Evolutionary conservation across 2,888 invertebrate species (phyloP).

Genomic region (Diplazon laetatorius): DNA sequence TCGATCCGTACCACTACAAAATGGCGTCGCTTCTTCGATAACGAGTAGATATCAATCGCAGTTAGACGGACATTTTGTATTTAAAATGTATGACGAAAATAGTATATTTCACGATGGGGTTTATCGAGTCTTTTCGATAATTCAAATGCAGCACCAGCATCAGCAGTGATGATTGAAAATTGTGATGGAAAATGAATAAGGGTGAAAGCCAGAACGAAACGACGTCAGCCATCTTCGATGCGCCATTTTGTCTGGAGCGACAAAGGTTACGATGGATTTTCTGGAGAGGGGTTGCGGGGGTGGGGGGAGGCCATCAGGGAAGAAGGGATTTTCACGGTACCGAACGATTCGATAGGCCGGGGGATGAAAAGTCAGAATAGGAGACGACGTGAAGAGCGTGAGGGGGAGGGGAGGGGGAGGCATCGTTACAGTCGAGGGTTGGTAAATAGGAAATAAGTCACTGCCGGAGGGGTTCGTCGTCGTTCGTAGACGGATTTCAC

Average conservation of each 20-base stretch:
- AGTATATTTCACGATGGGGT: too few relatives aligned
- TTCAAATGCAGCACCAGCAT: constrained; percentile 9
- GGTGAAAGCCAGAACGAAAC: constrained; percentile 49
- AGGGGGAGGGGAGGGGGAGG: constrained; percentile 16
- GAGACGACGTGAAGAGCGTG: constrained; percentile 11
- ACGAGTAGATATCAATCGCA: too few relatives aligned
- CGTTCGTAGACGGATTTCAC: constrained; percentile 78
- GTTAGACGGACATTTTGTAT: too few relatives aligned
- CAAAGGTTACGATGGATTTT: constrained; percentile 68
- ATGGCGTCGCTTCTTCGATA: too few relatives aligned
- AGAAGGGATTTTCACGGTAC: constrained; percentile 60
- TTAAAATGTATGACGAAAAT: too few relatives aligned
- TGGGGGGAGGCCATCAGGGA: too few relatives aligned
- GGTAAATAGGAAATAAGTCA: constrained; percentile 82
- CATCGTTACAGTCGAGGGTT: constrained; percentile 68
- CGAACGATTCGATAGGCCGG: constrained; percentile 54
- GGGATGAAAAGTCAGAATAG: constrained; percentile 63
- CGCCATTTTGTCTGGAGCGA: constrained; percentile 79
- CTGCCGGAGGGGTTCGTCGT: constrained; percentile 78
- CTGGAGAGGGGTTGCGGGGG: constrained; percentile 48
- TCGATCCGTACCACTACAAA: too few relatives aligned
- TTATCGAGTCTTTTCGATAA: constrained; percentile 13
- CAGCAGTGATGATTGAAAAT: constrained; percentile 12
- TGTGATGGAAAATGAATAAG: constrained; percentile 31
- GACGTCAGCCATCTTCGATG: constrained; percentile 70